These are phyloP conservation scores for Amblyornis subalaris DNA, from an alignment of 2,113 vertebrate genomes.

Conservation along the genomic window DNA sequence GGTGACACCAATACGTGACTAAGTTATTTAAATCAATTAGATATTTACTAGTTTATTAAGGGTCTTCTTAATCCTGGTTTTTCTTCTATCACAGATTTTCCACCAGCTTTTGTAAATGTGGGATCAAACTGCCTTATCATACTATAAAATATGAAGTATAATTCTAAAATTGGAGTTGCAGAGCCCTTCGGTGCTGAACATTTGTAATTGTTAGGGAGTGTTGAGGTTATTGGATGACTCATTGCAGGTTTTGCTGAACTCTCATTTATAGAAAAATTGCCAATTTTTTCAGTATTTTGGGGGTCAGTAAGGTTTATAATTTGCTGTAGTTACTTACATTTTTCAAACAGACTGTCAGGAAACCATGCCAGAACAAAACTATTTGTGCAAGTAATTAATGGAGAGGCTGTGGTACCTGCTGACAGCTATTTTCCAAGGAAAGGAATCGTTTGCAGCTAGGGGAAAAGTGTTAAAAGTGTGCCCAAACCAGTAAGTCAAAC, in stretches of 20 bases:
- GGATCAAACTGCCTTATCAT: background rate
- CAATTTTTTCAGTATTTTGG: background rate
- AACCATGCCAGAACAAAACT: slow-evolving; percentile 36
- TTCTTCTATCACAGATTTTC: background rate
- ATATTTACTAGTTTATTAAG: background rate
- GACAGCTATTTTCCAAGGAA: slow-evolving; percentile 53
- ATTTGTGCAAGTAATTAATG: slow-evolving; percentile 28
- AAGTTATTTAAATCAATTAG: background rate
- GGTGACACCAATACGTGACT: background rate
- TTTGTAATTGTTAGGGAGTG: background rate
- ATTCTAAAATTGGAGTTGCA: background rate
- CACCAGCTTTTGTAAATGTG: background rate
- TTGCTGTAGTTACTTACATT: background rate
- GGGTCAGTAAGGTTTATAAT: background rate
- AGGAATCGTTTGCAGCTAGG: slow-evolving; percentile 31
- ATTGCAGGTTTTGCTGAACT: background rate
- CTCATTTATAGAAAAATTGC: background rate
- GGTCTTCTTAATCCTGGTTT: background rate
- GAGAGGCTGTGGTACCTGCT: slow-evolving; percentile 39
- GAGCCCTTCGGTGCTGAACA: background rate
- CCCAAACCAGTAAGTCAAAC: slow-evolving; percentile 43
- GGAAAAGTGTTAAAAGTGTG: slow-evolving; percentile 39
- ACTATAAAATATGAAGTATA: background rate
- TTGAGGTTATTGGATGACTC: background rate
- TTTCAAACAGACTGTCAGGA: slow-evolving; percentile 25